These are phyloP conservation scores for Nilaparvata lugens DNA, from an alignment of 1,140 invertebrate species.

Conservation along the genomic window DNA sequence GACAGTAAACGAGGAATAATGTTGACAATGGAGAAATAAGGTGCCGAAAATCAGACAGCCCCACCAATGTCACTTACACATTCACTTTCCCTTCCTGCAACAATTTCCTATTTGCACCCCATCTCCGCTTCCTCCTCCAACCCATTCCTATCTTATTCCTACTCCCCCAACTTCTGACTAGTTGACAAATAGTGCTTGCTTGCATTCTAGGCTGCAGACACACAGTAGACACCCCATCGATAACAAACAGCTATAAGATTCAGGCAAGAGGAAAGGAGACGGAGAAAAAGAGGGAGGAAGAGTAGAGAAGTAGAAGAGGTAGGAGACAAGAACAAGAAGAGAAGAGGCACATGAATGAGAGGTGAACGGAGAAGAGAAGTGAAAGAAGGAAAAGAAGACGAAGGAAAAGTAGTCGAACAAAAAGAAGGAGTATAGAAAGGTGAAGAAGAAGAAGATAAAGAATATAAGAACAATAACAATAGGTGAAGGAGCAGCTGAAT, in stretches of 20 bases:
- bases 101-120: no score
- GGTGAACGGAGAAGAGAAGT: slow-evolving; percentile 5
- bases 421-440: no score
- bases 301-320: not conserved
- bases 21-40: no score
- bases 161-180: not conserved
- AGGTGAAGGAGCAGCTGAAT: no score
- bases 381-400: not conserved
- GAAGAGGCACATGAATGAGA: no score
- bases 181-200: not conserved
- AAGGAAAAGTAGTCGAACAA: slow-evolving; percentile 1
- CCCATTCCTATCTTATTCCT: not conserved
- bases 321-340: slow-evolving; percentile 5
- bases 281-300: not conserved
- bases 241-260: not conserved
- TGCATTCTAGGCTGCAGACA: no score
- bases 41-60: no score
- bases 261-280: not conserved
- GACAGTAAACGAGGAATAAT: no score
- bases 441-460: no score
- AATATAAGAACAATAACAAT: no score
- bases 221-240: not conserved
- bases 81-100: no score
- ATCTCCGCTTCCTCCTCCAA: not conserved
- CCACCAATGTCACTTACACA: no score